Evolutionary conservation across 2,113 vertebrate genomes (phyloP), one percentile per base, ranked within the genome.

Genomic region (Urocitellus parryii): DNA sequence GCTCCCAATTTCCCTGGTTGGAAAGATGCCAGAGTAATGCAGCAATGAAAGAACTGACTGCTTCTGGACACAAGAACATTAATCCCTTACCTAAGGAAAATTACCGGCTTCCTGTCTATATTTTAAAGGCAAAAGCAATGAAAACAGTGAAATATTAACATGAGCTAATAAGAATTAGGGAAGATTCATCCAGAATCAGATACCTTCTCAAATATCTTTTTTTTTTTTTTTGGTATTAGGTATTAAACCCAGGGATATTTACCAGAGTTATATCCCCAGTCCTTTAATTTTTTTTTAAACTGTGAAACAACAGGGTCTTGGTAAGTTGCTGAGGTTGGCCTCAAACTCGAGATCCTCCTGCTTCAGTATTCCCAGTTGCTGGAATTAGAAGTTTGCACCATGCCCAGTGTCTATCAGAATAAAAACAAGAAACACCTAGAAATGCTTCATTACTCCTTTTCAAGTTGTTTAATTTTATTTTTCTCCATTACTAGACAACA

Each of bases 81-180:
- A 93, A 88, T 22, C 68, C 37, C 72, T 85, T 79, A 92, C 45
- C 17, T 39, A 58, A 70, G 61, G 58, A 88, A 93, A 88, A 78
- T 29, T 73, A 79, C 45, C 29, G 25, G 27, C 77, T 94, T 95
- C 67, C 63, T 53, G n/a, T 39, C n/a, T 5, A 32, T 79, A 85
- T 82, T 82, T 78, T 95, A 96, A 97, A 97, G 45, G 67, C 53
- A 73, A 91, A 95, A 65, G 61, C 20, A 90, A 29, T 58, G 56
- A 20, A 58, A 58, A 58, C 39, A 90, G 37, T 10, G 1, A 79
- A 94, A 39, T 16, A 48, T 93, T 67, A 70, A 87, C 27, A 1
- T 37, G 16, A 95, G 11, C 37, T 70, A 70, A 70, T 58, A 82
- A 90, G 20, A 22, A 93, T 51, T 53, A 88, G 32, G 39, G 73